These are phyloP conservation scores for Cetoscarus ocellatus DNA, from an alignment of 2,797 vertebrate species.

Conservation along the genomic window DNA sequence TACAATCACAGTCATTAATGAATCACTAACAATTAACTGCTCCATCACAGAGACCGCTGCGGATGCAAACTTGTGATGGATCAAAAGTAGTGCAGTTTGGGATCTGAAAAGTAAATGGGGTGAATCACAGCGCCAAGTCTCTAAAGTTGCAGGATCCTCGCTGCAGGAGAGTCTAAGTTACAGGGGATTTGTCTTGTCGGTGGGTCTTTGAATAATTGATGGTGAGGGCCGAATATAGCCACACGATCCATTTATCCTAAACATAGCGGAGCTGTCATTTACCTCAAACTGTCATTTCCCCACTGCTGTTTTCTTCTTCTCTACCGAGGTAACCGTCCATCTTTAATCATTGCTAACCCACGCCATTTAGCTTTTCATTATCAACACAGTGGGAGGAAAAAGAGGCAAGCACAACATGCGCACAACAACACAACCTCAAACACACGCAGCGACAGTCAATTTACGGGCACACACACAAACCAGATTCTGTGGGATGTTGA, in stretches of 20 bases:
- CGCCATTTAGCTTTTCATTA: constrained; percentile 74
- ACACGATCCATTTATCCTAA: constrained; percentile 73
- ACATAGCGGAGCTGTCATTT: constrained; percentile 74
- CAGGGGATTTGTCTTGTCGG: constrained; percentile 64
- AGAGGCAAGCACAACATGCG: constrained; percentile 35
- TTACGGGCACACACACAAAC: constrained; percentile 15
- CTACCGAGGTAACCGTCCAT: constrained; percentile 56
- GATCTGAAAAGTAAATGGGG: constrained; percentile 23
- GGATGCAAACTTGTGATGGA: constrained; percentile 23
- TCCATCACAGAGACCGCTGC: constrained; percentile 3
- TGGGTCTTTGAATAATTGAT: constrained; percentile 74
- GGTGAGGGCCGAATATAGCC: constrained; percentile 68
- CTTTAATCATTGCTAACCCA: constrained; percentile 72
- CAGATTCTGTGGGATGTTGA: constrained; percentile 21
- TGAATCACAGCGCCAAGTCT: constrained; percentile 42
- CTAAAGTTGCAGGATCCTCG: constrained; percentile 21
- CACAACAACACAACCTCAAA: constrained; percentile 22
- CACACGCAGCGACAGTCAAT: constrained; percentile 13
- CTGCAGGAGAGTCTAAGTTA: constrained; percentile 48
- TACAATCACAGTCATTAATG: constrained; percentile 32
- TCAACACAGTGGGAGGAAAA: constrained; percentile 55
- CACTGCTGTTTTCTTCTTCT: constrained; percentile 43
- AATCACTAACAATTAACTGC: constrained; percentile 46
- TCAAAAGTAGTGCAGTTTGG: constrained; percentile 13
- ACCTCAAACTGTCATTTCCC: constrained; percentile 70